Base-by-base conservation (phyloP, 2,797 vertebrate species). In the Poecilia wingei region DNA sequence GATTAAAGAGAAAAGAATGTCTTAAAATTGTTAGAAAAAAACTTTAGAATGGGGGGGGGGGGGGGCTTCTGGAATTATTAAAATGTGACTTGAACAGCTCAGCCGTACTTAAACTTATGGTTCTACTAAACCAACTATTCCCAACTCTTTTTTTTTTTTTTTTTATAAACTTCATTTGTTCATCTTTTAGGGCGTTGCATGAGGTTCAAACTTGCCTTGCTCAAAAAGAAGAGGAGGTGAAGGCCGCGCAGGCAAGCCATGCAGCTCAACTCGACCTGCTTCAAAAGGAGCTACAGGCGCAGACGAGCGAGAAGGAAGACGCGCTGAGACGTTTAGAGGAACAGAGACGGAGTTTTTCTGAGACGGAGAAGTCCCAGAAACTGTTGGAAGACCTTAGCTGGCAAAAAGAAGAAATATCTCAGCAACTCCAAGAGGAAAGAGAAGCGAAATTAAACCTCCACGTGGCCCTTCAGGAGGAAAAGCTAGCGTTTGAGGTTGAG, bases 151-250 rank as follows among this genome's bases (percentile, higher is more conserved):
- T 36, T 39, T 33, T 55, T 78, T 76, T 20, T 46, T 41, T 20
- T 12, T 51, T 81, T 79, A 36, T 75, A 46, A 1, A 1, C 16
- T 5, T 45, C 77, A 70, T 10, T 22, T 25, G 74, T 83, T 47
- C 18, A 69, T 87, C 93, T 75, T 45, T 71, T 84, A 99, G 98
- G 86, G 93, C 95, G 87, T 87, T 98, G 86, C 91, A 94, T 82
- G 97, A 97, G 87, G 88, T 91, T 14, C 95, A 97, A 91, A 95
- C 93, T 76, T 89, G 88, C 74, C 93, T 97, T 33, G 88, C 93
- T 69, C 89, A 95, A 71, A 96, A 94, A 89, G 96, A 97, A 80
- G 91, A 89, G 79, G 95, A 97, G 93, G 88, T 91, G 6, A 95
- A 93, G 86, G 92, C 82, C 75, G 76, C 83, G 6, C 95, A 86